A percentile compares a stretch with the other conserved stretches of the same genome.
These are phyloP conservation scores for Cotesia congregata DNA, from an alignment of 2,888 invertebrate species.

Conservation along the genomic window DNA sequence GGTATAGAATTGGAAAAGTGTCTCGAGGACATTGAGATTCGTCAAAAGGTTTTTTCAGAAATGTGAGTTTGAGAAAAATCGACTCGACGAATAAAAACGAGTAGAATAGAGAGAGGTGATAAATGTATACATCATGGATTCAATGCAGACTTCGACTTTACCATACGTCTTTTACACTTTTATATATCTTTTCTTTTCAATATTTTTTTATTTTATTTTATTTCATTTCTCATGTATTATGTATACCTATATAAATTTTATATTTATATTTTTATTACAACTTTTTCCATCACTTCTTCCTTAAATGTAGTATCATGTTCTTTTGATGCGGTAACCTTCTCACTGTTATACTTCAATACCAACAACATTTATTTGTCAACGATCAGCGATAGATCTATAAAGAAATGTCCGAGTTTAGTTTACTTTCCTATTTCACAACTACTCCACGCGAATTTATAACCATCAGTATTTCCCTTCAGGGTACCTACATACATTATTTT, in stretches of 20 bases:
- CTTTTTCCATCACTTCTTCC: not conserved
- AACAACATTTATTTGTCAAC: not conserved
- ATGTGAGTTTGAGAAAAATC: not conserved
- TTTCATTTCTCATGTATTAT: not conserved
- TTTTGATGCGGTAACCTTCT: not conserved
- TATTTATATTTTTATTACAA: not conserved
- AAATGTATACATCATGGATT: conserved; percentile 28
- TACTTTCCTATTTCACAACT: conserved; percentile 4
- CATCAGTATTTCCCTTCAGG: not conserved
- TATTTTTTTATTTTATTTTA: conserved; percentile 11
- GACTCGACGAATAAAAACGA: not conserved
- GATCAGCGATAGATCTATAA: not conserved
- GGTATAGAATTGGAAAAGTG: conserved; percentile 1
- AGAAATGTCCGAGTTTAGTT: not conserved
- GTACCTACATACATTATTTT: not conserved
- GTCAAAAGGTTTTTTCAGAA: conserved; percentile 10
- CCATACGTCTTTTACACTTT: conserved; percentile 14
- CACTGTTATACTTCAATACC: not conserved
- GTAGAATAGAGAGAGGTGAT: conserved; percentile 7
- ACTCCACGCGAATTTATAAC: not conserved
- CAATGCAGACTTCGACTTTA: conserved; percentile 23
- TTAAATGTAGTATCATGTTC: not conserved
- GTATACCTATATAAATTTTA: not conserved
- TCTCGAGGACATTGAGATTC: conserved; percentile 13
- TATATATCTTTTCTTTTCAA: conserved; percentile 17